Percentiles rank a stretch among this genome's conserved stretches.
Evolutionary conservation across 2,888 invertebrate species (phyloP).

Genomic region (Xylota sylvarum): DNA sequence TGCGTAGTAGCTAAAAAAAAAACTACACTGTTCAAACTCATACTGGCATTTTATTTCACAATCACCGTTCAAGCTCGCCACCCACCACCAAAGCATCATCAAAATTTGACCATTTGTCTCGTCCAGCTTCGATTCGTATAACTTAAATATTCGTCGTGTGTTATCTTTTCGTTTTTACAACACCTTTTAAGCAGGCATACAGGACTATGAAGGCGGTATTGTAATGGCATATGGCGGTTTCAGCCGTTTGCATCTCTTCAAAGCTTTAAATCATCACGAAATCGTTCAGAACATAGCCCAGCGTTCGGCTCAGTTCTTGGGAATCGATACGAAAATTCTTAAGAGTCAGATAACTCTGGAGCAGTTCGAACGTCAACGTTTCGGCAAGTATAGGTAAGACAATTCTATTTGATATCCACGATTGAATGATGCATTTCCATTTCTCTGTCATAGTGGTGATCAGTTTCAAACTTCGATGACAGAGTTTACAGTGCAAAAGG

Average conservation of each 20-base stretch:
- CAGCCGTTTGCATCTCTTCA: slow-evolving; percentile 95
- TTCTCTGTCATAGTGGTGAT: slow-evolving; percentile 90
- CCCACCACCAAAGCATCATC: neutral
- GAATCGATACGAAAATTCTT: slow-evolving; percentile 92
- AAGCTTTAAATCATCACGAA: slow-evolving; percentile 93
- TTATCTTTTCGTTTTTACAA: slow-evolving; percentile 79
- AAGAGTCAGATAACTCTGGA: slow-evolving; percentile 93
- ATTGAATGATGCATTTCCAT: neutral
- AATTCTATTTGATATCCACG: neutral
- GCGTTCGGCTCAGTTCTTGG: slow-evolving; percentile 92
- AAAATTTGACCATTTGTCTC: slow-evolving; percentile 56
- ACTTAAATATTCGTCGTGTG: slow-evolving; percentile 65
- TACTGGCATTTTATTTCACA: neutral
- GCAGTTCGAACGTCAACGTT: slow-evolving; percentile 93
- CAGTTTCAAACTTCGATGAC: slow-evolving; percentile 98
- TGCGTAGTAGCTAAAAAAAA: too few species aligned
- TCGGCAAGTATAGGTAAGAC: slow-evolving; percentile 95
- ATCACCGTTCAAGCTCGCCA: neutral
- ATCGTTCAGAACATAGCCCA: slow-evolving; percentile 95
- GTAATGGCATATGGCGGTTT: slow-evolving; percentile 96
- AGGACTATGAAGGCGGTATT: slow-evolving; percentile 96
- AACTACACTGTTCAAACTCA: too few species aligned
- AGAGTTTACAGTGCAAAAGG: slow-evolving; percentile 98
- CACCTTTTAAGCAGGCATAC: slow-evolving; percentile 87
- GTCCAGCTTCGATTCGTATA: slow-evolving; percentile 59